A percentile compares a stretch with the other conserved stretches of the same genome.
These are phyloP conservation scores for Crotalus tigris DNA, from an alignment of 2,113 vertebrate species.

Conservation along the genomic window DNA sequence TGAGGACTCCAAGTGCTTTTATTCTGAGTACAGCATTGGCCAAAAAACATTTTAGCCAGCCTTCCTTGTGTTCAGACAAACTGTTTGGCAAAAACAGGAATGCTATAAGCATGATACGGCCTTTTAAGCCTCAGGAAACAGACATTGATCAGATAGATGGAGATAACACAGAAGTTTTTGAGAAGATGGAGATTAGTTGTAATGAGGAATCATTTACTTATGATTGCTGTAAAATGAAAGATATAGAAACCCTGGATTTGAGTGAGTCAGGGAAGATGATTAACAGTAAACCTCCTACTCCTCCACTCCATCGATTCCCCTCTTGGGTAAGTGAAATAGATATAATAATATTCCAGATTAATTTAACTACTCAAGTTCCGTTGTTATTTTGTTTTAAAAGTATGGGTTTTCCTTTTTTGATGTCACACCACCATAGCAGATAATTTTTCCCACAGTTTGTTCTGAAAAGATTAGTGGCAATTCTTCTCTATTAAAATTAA, in stretches of 20 bases:
- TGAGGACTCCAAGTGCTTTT: constrained; percentile 78
- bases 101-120: constrained; percentile 95
- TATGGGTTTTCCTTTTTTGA: background rate
- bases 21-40: constrained; percentile 71
- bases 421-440: no score
- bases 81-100: constrained; percentile 84
- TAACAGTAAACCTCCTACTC: constrained; percentile 86
- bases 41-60: constrained; percentile 95
- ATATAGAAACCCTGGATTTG: constrained; percentile 50
- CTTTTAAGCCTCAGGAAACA: constrained; percentile 82
- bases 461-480: background rate
- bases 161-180: constrained; percentile 65
- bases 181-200: constrained; percentile 70
- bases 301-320: constrained; percentile 92
- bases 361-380: background rate
- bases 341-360: background rate
- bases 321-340: constrained; percentile 84
- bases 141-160: constrained; percentile 80
- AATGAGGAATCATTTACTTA: constrained; percentile 67
- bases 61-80: constrained; percentile 80
- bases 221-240: constrained; percentile 54
- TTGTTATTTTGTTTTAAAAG: background rate
- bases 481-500: background rate
- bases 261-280: constrained; percentile 57
- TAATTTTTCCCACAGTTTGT: background rate